phyloP scores from a whole-genome alignment of 2,888 invertebrate genomes.

The Drosophila nigricruria region DNA sequence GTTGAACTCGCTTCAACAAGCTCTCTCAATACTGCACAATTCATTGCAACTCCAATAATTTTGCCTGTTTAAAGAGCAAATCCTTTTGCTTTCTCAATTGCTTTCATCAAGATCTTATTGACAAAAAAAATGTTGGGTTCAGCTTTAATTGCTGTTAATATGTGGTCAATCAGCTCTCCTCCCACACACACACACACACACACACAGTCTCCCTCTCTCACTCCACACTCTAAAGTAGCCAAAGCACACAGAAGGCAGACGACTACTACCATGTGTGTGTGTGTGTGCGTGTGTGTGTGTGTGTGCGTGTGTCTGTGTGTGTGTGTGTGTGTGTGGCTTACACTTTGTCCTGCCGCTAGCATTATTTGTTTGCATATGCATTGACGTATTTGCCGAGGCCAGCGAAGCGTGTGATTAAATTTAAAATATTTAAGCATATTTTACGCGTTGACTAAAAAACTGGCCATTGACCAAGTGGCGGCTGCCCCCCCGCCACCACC shows the following conservation, averaged over 20 bases:
- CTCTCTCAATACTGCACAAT: too few relatives aligned
- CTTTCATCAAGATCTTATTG: not conserved
- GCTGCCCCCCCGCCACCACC: not conserved
- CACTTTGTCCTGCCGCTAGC: conserved; percentile 17
- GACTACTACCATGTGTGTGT: not conserved
- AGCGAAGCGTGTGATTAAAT: conserved; percentile 78
- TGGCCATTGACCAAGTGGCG: conserved; percentile 67
- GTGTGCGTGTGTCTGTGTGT: not conserved
- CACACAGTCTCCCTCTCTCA: not conserved
- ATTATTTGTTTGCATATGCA: conserved; percentile 79
- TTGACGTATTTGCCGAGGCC: conserved; percentile 74
- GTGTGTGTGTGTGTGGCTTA: conserved; percentile 1
- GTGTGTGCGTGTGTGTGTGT: not conserved
- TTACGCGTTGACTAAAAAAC: conserved; percentile 76
- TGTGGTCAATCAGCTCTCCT: conserved; percentile 29
- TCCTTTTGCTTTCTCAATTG: not conserved
- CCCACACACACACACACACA: not conserved
- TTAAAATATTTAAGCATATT: conserved; percentile 80
- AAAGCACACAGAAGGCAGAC: not conserved
- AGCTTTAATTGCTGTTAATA: conserved; percentile 61
- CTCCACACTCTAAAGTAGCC: not conserved
- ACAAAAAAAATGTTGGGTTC: conserved; percentile 7
- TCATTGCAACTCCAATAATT: too few relatives aligned
- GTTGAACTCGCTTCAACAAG: too few relatives aligned
- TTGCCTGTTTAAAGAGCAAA: too few relatives aligned